Conservation (phyloP, 2,888 invertebrate genomes). For the Furcula furcula region DNA sequence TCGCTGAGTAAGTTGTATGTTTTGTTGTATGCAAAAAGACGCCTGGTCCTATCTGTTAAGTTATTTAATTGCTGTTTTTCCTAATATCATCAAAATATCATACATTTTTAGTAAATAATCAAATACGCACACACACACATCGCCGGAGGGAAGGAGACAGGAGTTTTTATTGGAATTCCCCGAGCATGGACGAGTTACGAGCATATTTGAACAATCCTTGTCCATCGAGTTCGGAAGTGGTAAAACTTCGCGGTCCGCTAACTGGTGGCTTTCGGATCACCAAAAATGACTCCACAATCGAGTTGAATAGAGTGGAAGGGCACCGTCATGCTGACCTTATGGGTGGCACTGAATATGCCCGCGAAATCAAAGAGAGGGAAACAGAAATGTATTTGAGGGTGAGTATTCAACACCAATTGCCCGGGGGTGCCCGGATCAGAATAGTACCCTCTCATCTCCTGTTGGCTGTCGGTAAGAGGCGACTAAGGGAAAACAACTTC, state of each 20-base stretch:
- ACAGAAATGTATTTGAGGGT: slow-evolving; percentile 57
- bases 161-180: slow-evolving; percentile 1
- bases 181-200: slow-evolving; percentile 64
- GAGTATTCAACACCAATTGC: slow-evolving; percentile 15
- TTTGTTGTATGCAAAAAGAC: too few relatives aligned
- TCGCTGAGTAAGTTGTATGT: too few relatives aligned
- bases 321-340: slow-evolving; percentile 54
- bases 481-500: too few relatives aligned
- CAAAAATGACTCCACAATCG: slow-evolving; percentile 45
- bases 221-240: slow-evolving; percentile 47
- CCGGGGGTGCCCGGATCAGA: too few relatives aligned
- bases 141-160: not conserved
- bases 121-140: too few relatives aligned
- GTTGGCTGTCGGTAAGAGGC: too few relatives aligned
- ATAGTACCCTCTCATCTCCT: too few relatives aligned
- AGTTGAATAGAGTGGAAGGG: slow-evolving; percentile 52
- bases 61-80: too few relatives aligned
- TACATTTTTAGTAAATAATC: too few relatives aligned
- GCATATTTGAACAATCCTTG: slow-evolving; percentile 58
- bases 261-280: slow-evolving; percentile 61
- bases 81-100: too few relatives aligned
- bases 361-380: slow-evolving; percentile 55
- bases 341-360: slow-evolving; percentile 59
- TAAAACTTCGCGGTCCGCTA: slow-evolving; percentile 54
- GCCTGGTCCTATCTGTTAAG: too few relatives aligned